A percentile compares a stretch with the other conserved stretches of the same genome.
phyloP scores from a whole-genome alignment of 2,888 invertebrate species.

The Pediacus dermestoides region DNA sequence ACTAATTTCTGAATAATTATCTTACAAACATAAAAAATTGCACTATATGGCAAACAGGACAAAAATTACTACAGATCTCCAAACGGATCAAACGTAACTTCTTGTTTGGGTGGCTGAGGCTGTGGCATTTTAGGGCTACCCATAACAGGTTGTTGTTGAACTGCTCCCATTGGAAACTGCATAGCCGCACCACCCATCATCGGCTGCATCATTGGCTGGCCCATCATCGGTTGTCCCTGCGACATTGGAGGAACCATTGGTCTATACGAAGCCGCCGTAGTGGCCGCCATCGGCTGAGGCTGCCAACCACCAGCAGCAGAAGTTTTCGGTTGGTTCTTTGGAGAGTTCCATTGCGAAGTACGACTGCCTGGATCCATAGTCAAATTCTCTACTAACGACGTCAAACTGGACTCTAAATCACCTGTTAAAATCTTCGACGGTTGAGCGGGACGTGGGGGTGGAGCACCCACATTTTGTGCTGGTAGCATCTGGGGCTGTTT shows the following conservation, averaged over 20 bases:
- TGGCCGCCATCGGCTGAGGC: constrained; percentile 83
- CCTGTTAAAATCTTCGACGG: constrained; percentile 72
- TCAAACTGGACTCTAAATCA: constrained; percentile 90
- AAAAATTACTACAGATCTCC: constrained; percentile 46
- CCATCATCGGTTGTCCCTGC: constrained; percentile 16
- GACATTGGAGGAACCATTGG: constrained; percentile 61
- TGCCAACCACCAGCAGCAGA: constrained; percentile 68
- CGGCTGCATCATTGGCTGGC: constrained; percentile 34
- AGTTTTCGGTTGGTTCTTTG: constrained; percentile 66
- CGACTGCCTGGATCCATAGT: constrained; percentile 67
- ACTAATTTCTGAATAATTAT: too few relatives aligned
- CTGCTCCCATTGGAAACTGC: constrained; percentile 33
- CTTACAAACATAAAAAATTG: constrained; percentile 12
- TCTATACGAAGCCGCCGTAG: constrained; percentile 78
- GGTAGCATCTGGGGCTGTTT: constrained; percentile 48
- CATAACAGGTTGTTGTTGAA: constrained; percentile 30
- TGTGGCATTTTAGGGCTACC: constrained; percentile 41
- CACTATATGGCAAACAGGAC: constrained; percentile 11
- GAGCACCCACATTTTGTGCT: constrained; percentile 52
- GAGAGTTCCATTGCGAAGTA: constrained; percentile 81
- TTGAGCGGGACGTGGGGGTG: constrained; percentile 40
- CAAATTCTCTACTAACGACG: constrained; percentile 89
- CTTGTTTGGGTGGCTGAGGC: constrained; percentile 27
- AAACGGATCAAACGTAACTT: constrained; percentile 48
- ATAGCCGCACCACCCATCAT: constrained; percentile 28